Conservation (phyloP, 2,113 vertebrate genomes). For the Bettongia penicillata region DNA sequence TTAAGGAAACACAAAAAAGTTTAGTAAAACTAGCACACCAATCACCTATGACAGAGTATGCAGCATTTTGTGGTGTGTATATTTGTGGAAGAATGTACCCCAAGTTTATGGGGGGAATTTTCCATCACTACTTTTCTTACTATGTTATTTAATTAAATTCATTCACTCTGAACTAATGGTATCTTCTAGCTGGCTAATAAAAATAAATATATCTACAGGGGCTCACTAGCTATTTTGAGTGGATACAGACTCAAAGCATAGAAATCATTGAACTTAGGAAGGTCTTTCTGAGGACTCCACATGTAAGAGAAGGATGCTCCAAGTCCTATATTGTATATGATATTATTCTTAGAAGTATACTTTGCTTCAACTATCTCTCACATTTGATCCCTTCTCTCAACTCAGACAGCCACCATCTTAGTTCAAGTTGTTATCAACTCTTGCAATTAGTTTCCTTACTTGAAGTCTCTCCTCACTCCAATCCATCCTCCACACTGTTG, state of each 20-base stretch:
- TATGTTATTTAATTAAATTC: background rate
- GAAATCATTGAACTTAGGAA: background rate
- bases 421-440: background rate
- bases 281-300: background rate
- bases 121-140: background rate
- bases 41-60: background rate
- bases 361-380: background rate
- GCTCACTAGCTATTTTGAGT: background rate
- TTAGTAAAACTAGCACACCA: background rate
- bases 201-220: background rate
- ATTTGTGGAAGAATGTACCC: background rate
- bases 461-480: background rate
- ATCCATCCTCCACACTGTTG: background rate
- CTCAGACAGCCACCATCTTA: background rate
- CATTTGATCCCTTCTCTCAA: background rate
- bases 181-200: background rate
- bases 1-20: background rate
- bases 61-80: background rate
- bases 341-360: background rate
- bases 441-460: background rate
- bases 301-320: background rate
- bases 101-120: background rate
- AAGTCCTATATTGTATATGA: background rate
- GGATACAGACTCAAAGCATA: background rate
- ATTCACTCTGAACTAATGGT: background rate